phyloP scores from a whole-genome alignment of 2,888 invertebrate genomes.

The Tipula helvola region DNA sequence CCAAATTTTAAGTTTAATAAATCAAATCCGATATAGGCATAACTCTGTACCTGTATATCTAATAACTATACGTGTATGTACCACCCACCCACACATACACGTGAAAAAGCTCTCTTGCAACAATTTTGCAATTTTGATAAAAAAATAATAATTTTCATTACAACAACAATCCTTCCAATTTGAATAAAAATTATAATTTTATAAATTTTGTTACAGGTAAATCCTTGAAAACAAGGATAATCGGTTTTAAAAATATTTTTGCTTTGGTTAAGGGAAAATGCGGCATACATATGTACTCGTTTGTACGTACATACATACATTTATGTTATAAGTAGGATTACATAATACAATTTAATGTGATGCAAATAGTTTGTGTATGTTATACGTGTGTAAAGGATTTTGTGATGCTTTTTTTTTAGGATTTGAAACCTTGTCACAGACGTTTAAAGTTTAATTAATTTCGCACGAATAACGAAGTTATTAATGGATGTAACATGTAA shows the following conservation, averaged over 20 bases:
- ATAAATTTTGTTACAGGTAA: not conserved
- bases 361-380: not conserved
- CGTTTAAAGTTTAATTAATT: not conserved
- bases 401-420: not conserved
- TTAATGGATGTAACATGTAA: no score
- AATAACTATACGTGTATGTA: not conserved
- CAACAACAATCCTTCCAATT: not conserved
- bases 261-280: not conserved
- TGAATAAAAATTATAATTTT: not conserved
- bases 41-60: not conserved
- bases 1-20: not conserved
- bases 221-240: not conserved
- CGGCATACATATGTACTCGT: not conserved
- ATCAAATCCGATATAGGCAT: not conserved
- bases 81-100: not conserved
- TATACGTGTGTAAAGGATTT: not conserved
- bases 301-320: not conserved
- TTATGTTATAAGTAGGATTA: not conserved
- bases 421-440: not conserved
- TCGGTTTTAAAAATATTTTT: constrained; percentile 4
- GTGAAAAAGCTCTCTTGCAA: not conserved
- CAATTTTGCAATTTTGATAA: not conserved
- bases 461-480: no score
- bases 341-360: not conserved
- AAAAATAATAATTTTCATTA: not conserved